Evolutionary conservation across 2,113 vertebrate species (phyloP).

Genomic region (Istiophorus platypterus): DNA sequence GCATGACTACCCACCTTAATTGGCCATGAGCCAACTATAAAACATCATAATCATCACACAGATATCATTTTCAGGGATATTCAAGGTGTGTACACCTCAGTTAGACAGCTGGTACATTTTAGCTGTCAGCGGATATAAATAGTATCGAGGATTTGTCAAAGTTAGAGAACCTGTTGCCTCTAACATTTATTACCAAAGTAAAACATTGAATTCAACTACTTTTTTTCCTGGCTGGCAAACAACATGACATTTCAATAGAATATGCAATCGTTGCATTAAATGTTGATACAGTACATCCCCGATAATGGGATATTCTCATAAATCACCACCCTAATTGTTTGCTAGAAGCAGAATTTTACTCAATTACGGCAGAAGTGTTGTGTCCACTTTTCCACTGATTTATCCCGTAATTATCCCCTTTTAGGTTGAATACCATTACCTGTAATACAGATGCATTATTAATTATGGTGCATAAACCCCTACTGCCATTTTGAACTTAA

Average conservation of each 20-base stretch:
- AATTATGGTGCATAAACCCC: not conserved
- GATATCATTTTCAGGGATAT: not conserved
- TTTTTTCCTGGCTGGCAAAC: not conserved
- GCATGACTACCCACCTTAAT: not conserved
- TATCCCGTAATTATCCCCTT: constrained; percentile 5
- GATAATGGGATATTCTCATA: constrained; percentile 18
- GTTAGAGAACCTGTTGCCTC: not conserved
- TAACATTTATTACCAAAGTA: not conserved
- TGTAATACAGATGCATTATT: constrained; percentile 9
- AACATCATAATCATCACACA: not conserved
- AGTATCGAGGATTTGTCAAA: constrained; percentile 1
- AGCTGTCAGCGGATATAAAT: not conserved
- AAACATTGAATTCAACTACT: not conserved
- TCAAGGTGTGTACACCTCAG: not conserved
- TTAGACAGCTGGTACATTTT: not conserved
- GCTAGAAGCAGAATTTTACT: constrained; percentile 21
- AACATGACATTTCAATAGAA: not conserved
- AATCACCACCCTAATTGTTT: constrained; percentile 37
- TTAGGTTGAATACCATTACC: not conserved
- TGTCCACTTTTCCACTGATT: constrained; percentile 8
- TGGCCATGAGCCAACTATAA: not conserved
- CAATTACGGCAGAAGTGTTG: constrained; percentile 32
- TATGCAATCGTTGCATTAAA: constrained; percentile 18
- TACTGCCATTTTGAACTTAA: not conserved
- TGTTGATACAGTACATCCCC: not conserved